Conservation (phyloP, 2,888 invertebrate genomes). For the Drosophila aldrichi region DNA sequence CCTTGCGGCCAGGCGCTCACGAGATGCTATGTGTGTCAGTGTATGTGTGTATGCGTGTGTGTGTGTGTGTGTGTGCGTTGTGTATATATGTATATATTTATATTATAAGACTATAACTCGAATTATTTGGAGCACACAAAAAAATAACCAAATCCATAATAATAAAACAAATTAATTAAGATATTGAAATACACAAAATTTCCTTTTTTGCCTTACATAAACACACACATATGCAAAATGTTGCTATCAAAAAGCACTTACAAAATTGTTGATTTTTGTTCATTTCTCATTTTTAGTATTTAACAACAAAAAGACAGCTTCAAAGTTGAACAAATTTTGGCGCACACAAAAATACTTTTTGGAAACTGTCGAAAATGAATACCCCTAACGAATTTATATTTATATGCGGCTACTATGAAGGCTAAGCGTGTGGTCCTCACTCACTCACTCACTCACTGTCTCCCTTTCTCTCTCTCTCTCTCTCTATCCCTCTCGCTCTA, state of each 20-base stretch:
- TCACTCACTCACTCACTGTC: too few relatives aligned
- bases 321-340: constrained; percentile 35
- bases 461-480: too few relatives aligned
- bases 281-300: constrained; percentile 24
- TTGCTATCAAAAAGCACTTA: constrained; percentile 27
- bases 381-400: constrained; percentile 46
- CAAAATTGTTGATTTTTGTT: constrained; percentile 19
- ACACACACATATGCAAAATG: constrained; percentile 29
- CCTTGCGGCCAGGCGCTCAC: constrained; percentile 35
- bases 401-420: constrained; percentile 45
- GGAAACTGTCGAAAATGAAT: constrained; percentile 42
- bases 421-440: constrained; percentile 50
- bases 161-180: background rate
- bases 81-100: constrained; percentile 4
- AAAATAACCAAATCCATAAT: background rate
- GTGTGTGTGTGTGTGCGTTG: constrained; percentile 15
- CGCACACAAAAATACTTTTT: constrained; percentile 28
- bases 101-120: constrained; percentile 13
- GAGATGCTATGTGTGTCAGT: constrained; percentile 21
- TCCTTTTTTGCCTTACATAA: background rate
- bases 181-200: constrained; percentile 8
- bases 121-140: constrained; percentile 16
- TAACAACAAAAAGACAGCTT: constrained; percentile 32
- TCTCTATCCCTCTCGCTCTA: background rate
- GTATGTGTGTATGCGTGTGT: constrained; percentile 1